A percentile compares a stretch with the other conserved stretches of the same genome.
These are phyloP conservation scores for Oscheius sp. DNA, from an alignment of 1,140 invertebrate species.

Conservation along the genomic window DNA sequence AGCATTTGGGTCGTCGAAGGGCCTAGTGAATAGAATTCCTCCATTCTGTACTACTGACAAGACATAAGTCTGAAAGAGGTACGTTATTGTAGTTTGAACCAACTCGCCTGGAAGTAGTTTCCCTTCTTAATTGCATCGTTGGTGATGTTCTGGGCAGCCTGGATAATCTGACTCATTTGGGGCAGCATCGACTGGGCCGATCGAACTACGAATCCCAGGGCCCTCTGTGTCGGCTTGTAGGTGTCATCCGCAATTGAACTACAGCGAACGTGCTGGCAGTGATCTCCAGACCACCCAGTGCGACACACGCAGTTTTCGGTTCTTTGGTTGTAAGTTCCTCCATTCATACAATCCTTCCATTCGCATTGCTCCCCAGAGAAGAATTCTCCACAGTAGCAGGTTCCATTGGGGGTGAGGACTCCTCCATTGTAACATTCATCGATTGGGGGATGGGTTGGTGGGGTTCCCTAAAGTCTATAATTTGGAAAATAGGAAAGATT, in stretches of 20 bases:
- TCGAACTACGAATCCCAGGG: constrained; percentile 28
- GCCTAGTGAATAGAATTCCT: constrained; percentile 10
- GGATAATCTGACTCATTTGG: constrained; percentile 1
- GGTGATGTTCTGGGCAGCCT: neutral
- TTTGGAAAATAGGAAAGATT: no score
- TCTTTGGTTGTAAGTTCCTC: neutral
- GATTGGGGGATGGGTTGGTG: neutral
- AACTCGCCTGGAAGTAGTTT: no score
- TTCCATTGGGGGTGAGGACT: constrained; percentile 19
- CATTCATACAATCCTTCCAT: constrained; percentile 24
- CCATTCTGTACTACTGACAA: constrained; percentile 33
- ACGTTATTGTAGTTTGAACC: no score
- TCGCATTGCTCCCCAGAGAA: constrained; percentile 26
- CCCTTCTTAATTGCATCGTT: neutral
- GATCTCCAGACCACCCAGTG: constrained; percentile 21
- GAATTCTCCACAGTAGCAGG: constrained; percentile 33
- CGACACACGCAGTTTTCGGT: constrained; percentile 25
- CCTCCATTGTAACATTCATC: constrained; percentile 31
- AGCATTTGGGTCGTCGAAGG: constrained; percentile 13
- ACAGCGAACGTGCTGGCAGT: constrained; percentile 25
- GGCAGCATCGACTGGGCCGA: constrained; percentile 28
- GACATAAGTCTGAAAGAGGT: constrained; percentile 10
- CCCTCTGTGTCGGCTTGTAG: neutral
- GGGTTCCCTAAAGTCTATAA: neutral
- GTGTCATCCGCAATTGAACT: constrained; percentile 1